Base-by-base conservation (phyloP, 2,113 vertebrate species). In the Vidua macroura region DNA sequence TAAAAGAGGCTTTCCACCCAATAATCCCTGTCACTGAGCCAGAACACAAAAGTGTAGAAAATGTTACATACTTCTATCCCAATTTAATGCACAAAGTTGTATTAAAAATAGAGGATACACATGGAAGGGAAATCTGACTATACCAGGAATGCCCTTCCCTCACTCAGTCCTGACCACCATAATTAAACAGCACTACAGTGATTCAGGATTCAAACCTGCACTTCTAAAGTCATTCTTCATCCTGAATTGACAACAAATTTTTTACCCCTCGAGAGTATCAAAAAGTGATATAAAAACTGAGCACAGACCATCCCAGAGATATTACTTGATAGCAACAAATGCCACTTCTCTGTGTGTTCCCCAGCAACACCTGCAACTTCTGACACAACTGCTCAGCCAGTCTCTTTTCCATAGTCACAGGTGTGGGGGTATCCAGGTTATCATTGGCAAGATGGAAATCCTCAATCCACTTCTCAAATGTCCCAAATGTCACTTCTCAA, bases 121-220 rank as follows among this genome's bases (percentile, higher is more conserved):
- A 9, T 1, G 9, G 33, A 90, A 70, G 28, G 21, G 11, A 76
- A 80, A 24, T 48, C 9, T 52, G 30, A 43, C 11, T 48, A 33
- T 6, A 21, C 6, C 11, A 48, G 23, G 16, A 78, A 51, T 23
- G 85, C 35, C 39, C 35, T 68, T 48, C 19, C 35, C 39, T 64
- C 30, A 17, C 10, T 73, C 52, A 68, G 24, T 17, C 16, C 15
- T 1, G 0, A 55, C 15, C 10, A 68, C 11, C 13, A 10, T 35
- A 76, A 59, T 64, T 82, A 52, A 63, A 10, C 4, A 67, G 8
- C 2, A 2, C 41, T 56, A 11, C 0, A 39, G 11, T 3, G 10
- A 76, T 39, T 85, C 44, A 69, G 41, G 41, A 60, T 39, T 33
- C 19, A 83, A 73, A 33, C 7, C 6, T 33, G 15, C 10, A 41